Evolutionary conservation across 2,888 invertebrate genomes (phyloP), one percentile per base, ranked within the genome.

Genomic region (Timandra comae): DNA sequence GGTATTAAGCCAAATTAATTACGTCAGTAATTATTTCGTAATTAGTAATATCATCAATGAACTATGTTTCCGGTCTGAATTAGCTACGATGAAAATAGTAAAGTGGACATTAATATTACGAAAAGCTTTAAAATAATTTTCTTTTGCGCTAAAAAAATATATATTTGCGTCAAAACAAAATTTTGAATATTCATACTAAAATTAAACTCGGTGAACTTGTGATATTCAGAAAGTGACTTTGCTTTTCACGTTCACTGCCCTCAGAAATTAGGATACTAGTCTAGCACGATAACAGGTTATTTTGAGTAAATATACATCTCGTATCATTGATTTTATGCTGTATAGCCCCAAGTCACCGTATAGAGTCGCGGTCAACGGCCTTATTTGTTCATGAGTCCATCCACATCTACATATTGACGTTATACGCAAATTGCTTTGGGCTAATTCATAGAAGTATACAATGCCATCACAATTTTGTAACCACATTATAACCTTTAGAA

Each of bases 351-450:
- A 58, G 53, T 62, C 62, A 63, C 56, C 59, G 58, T 61, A 61
- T 57, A 55, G 46, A 53, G 52, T 50, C 49, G 52, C 70, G 77
- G 78, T 77, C 76, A 66, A 63, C 58, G 71, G 63, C 73, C 72
- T 70, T 65, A 58, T 60, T 57, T 56, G 56, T 54, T 54, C 51
- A 60, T 54, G 56, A 60, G 41, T n/a, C n/a, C n/a, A n/a, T n/a
- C n/a, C n/a, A n/a, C 30, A 27, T 55, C 48, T 46, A 51, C 52
- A 55, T 59, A 60, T 61, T 56, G 61, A 58, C 57, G 53, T 52
- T 65, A 55, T 60, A 70, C 73, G 69, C 61, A 73, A 76, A 75
- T 74, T 59, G 52, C 40, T 59, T 52, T 52, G 55, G 46, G 63
- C 64, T 68, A 67, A 76, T 72, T 70, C 56, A 61, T 59, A 52